These are phyloP conservation scores for Chaitophorus viminalis DNA, from an alignment of 2,888 invertebrate genomes.

Conservation along the genomic window DNA sequence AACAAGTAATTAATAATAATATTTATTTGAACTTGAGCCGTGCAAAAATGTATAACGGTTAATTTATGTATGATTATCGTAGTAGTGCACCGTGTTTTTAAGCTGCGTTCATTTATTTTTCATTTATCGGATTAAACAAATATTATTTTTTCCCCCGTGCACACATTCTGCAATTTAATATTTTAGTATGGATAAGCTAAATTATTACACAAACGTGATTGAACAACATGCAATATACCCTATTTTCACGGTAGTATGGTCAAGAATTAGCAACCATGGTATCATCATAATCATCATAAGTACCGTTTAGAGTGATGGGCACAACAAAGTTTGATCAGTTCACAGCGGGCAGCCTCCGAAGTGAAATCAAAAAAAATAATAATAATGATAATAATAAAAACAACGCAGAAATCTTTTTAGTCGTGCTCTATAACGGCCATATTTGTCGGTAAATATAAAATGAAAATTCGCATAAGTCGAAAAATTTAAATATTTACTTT, in stretches of 20 bases:
- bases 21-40: not conserved
- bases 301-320: not conserved
- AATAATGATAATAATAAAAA: not conserved
- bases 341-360: not conserved
- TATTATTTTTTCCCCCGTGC: not conserved
- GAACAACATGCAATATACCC: not conserved
- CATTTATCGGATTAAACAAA: not conserved
- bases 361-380: slow-evolving; percentile 18
- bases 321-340: slow-evolving; percentile 11
- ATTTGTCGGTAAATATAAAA: slow-evolving; percentile 40
- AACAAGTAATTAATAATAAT: not conserved
- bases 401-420: slow-evolving; percentile 14
- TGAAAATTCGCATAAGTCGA: slow-evolving; percentile 16
- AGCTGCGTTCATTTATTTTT: not conserved
- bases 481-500: slow-evolving; percentile 39
- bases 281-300: not conserved
- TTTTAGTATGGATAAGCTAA: not conserved
- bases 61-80: not conserved
- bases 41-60: not conserved
- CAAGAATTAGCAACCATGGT: not conserved
- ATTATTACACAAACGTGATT: not conserved
- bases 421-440: not conserved
- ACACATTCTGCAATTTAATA: no score
- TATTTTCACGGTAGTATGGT: not conserved
- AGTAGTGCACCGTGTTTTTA: not conserved